Evolutionary conservation across 2,888 invertebrate species (phyloP), one percentile per base, ranked within the genome.

Genomic region (Diarsia rubi): DNA sequence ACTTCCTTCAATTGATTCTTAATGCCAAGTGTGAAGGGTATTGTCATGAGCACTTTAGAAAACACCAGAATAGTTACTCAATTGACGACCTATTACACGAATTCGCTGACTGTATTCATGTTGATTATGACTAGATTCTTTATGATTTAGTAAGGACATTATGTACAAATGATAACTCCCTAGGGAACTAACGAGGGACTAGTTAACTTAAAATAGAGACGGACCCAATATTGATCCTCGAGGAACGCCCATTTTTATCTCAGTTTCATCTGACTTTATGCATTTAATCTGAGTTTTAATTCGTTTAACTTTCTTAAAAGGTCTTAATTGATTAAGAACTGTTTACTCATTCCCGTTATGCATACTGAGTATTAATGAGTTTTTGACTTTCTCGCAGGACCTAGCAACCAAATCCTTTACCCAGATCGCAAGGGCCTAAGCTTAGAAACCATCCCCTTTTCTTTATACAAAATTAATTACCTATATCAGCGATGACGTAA

Each of bases 401-500:
- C 12, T 24, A 65, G 16, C 19, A 64, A 24, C 44, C 27, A 62
- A 21, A 24, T 21, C 21, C 9, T 70, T 57, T 9, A 54, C 21
- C 27, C 11, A 19, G 5, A 21, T 37, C 42, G 47, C 47, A 62
- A 77, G n/a, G 9, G 21, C 19, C 2, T 12, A 3, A 24, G 6
- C 8, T 60, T 44, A 9, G n/a, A 44, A 54, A 71, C 1, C 27
- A 21, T 21, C 24, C 21, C 12, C 42, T 73, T 47, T 54, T 42
- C 80, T 52, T 59, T 8, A 57, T 42, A 45, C 2, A 27, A 49
- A 57, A 67, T n/a, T 8, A 67, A 81, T 75, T n/a, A 63, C 44
- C 14, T 19, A 12, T 63, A 78, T 69, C 57, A 47, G n/a, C 12
- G 27, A 54, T 70, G 84, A 80, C 81, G 81, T 62, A 57, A 80